Evolutionary conservation across 2,888 invertebrate genomes (phyloP), one percentile per base, ranked within the genome.

Genomic region (Stenodera caucasica): DNA sequence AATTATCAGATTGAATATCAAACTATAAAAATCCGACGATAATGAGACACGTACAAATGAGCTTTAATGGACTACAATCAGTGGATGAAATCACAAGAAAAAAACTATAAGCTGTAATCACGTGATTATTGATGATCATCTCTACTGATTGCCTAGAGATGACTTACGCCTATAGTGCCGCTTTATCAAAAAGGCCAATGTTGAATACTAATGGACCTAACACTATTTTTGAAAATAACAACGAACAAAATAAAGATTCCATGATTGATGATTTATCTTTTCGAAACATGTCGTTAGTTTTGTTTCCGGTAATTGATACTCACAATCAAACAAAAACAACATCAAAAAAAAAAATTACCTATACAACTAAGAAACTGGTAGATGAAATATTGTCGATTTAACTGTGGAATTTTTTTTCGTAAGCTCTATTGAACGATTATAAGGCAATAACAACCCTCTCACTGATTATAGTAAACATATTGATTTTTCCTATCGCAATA

Each of bases 11-110:
- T 45, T 45, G 45, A 21, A 45, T 21, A 21, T 45, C 45, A 18
- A 7, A 45, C 21, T 21, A 45, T 63, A 63, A 60, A 63, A 63
- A 63, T 63, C 60, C 57, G 63, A 60, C 53, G 60, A 57, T 63
- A 63, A 63, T 63, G 63, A 60, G 63, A 58, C 63, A 63, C 63
- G 60, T 63, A 63, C 57, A 63, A 63, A 63, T 60, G 60, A 60
- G 54, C 30, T 49, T 60, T 63, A 63, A 63, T 63, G 60, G 57
- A 40, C 60, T 55, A 33, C 60, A 63, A 60, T 63, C 63, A 57
- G 54, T 63, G 8, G 9, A 1, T 5, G 5, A 12, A 23, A 50
- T 7, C 5, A 37, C 0, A 37, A 37, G 11, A 45, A 59, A 56
- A 58, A 62, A 56, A 58, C 53, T 49, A 56, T 55, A 50, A 59